Base-by-base conservation (phyloP, 2,888 invertebrate genomes). In the Pemphredon lugubris region DNA sequence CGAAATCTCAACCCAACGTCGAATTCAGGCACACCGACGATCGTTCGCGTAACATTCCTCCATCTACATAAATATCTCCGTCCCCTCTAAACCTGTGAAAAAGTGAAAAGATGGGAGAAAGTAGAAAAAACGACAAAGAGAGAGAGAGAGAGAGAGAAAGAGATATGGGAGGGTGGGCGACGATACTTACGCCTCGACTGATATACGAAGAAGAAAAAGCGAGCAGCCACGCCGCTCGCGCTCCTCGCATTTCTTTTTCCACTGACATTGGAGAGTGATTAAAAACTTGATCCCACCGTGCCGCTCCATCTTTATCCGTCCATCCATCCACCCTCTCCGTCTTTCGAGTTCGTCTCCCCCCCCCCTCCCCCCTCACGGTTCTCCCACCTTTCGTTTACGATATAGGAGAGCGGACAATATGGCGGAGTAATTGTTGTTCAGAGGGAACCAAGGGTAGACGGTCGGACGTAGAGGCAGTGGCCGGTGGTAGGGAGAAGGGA, bases 231-330 rank as follows among this genome's bases (percentile, higher is more conserved):
- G 58, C 23, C 40, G 58, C 47, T 55, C 55, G 39, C 69, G 42
- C 60, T 54, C 73, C 65, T 77, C 74, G 72, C 77, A 67, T 78
- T 82, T 82, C 80, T 82, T 81, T 77, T 77, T 72, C 72, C 74
- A 72, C 75, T 78, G 82, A 83, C 83, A 81, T 82, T 79, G 76
- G 82, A 84, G 83, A 86, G 86, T 86, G 86, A 86, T 86, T 86
- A 86, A 86, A 86, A 86, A 85, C 84, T 84, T 86, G 85, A 86
- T 85, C 82, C 79, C 72, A 50, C 68, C 68, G 67, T 66, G 74
- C 55, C 54, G 68, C 73, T 71, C 73, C 71, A 65, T 75, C 79
- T 75, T 79, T 83, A 83, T 75, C 74, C 75, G 68, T 79, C 70
- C 64, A 51, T 75, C 69, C 53, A 55, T 63, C 55, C 47, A 51